Conservation (phyloP, 2,888 invertebrate genomes). For the Koerneria pararmatus region DNA sequence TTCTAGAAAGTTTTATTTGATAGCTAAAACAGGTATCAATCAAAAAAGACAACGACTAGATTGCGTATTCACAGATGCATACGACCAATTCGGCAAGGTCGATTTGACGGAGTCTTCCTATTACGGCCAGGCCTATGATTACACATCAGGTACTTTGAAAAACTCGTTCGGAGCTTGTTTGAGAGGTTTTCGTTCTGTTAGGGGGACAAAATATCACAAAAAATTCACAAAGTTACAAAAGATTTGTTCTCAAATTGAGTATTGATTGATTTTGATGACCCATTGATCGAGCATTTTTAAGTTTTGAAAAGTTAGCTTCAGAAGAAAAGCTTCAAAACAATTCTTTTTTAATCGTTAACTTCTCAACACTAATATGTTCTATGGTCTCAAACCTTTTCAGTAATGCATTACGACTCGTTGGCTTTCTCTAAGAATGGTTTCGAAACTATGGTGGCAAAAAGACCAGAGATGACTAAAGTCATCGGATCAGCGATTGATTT, state of each 20-base stretch:
- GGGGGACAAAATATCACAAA: background rate
- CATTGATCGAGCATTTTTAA: background rate
- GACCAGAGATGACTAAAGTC: slow-evolving; percentile 53
- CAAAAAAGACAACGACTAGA: background rate
- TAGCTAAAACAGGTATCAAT: no score
- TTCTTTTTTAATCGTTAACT: background rate
- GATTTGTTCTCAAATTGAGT: no score
- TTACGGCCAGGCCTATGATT: slow-evolving; percentile 54
- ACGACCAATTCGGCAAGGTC: slow-evolving; percentile 60
- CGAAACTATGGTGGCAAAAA: slow-evolving; percentile 51
- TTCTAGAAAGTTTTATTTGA: background rate
- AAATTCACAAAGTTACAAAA: no score
- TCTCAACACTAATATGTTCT: no score
- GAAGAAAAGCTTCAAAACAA: background rate
- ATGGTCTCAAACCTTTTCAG: no score
- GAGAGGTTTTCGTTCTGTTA: background rate
- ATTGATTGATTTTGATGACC: no score
- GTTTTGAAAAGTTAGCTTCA: slow-evolving; percentile 4
- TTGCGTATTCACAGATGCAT: slow-evolving; percentile 47
- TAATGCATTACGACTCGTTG: slow-evolving; percentile 57
- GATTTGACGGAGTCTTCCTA: slow-evolving; percentile 57
- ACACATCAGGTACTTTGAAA: no score
- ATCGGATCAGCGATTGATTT: slow-evolving; percentile 59
- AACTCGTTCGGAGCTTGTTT: background rate
- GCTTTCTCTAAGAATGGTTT: slow-evolving; percentile 56